Conservation (phyloP, 2,113 vertebrate species). For the Lepidothrix coronata region DNA sequence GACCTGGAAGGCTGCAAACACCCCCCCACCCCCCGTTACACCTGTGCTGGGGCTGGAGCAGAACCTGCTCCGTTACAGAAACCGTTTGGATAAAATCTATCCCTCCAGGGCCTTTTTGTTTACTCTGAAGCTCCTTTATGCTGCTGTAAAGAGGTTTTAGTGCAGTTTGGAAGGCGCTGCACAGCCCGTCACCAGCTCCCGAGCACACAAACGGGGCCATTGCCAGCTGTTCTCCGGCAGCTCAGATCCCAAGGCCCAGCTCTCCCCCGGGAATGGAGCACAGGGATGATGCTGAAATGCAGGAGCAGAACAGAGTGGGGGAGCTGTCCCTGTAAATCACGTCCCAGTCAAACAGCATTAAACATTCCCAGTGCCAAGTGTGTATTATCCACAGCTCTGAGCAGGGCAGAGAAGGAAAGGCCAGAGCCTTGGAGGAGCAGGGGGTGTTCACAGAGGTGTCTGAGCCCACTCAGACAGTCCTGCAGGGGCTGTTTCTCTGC, state of each 20-base stretch:
- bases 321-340: constrained; percentile 59
- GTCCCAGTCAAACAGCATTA: constrained; percentile 1
- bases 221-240: neutral
- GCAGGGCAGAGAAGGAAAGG: constrained; percentile 35
- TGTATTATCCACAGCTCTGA: neutral
- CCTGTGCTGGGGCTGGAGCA: neutral
- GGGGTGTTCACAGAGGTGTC: constrained; percentile 12
- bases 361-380: constrained; percentile 26
- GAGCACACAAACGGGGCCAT: neutral
- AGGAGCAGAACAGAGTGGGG: constrained; percentile 6
- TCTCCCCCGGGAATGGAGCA: neutral
- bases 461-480: neutral
- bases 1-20: neutral
- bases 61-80: neutral
- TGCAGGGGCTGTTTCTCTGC: neutral
- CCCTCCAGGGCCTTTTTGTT: neutral
- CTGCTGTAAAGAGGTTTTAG: neutral
- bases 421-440: constrained; percentile 30
- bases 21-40: neutral
- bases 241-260: constrained; percentile 18
- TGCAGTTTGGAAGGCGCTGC: neutral
- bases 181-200: neutral
- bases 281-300: constrained; percentile 6
- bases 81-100: neutral
- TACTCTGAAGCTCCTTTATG: neutral